Base-by-base conservation (phyloP, 2,888 invertebrate species). In the Suillia variegata region DNA sequence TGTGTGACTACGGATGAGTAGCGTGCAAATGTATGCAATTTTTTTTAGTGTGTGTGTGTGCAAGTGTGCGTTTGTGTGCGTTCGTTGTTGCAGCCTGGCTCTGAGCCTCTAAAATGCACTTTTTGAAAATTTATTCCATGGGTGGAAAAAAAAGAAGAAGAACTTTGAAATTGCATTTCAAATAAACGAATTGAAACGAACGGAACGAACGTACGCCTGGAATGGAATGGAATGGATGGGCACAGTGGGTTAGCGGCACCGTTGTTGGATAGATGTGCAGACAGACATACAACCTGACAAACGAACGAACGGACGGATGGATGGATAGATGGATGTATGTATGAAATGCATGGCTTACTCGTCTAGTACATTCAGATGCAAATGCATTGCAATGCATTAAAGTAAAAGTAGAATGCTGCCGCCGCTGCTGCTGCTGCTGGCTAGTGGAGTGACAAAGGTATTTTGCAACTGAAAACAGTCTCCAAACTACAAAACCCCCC, bases 101-200 rank as follows among this genome's bases (percentile, higher is more conserved):
- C 4, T 13, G 62, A 47, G 73, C n/a, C n/a, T 71, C 73, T 73
- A 74, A 75, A 75, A 76, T 75, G 73, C 76, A 75, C 64, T 75
- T 74, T 75, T 71, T 65, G 53, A 54, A 63, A 67, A 45, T 45
- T 17, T 20, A 54, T 38, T 42, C 17, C 21, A 15, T 54, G 15
- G 54, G n/a, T n/a, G n/a, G n/a, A n/a, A n/a, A n/a, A n/a, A n/a
- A n/a, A n/a, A n/a, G n/a, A n/a, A n/a, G 71, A 73, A 72, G 73
- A 73, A 66, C 63, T 70, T 70, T 69, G 68, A 70, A 73, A 75
- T 73, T 73, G 75, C 74, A 73, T 76, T 76, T 75, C 72, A 72
- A 74, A 76, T 74, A 72, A 67, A 73, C 53, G 42, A 22, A 24
- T 42, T 24, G 45, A 20, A 54, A 54, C 24, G 54, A 45, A 45